A percentile compares a stretch with the other conserved stretches of the same genome.
phyloP scores from a whole-genome alignment of 2,888 invertebrate species.

The Minunthozetes semirufus region DNA sequence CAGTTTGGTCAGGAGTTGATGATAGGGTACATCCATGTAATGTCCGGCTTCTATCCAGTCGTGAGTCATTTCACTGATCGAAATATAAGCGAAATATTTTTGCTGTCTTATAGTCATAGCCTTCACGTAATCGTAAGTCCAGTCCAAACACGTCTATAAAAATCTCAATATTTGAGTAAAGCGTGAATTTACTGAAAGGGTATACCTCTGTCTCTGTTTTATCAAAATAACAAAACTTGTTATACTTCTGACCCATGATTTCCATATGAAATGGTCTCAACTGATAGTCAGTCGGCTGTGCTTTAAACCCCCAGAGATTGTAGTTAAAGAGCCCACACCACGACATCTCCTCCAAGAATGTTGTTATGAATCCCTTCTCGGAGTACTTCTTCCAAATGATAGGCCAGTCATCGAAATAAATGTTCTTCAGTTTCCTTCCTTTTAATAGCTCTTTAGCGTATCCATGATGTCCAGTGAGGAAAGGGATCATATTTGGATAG shows the following conservation, averaged over 20 bases:
- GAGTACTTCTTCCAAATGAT: constrained; percentile 46
- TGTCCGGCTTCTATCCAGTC: constrained; percentile 47
- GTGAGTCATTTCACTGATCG: constrained; percentile 47
- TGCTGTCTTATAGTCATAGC: constrained; percentile 15
- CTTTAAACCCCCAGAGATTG: not conserved
- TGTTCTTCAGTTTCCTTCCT: too few species aligned
- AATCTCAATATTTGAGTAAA: not conserved
- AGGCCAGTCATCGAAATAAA: constrained; percentile 45
- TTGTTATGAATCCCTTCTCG: not conserved
- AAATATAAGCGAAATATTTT: constrained; percentile 46
- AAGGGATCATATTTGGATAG: constrained; percentile 46
- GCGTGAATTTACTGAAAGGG: too few species aligned
- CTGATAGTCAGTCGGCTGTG: not conserved
- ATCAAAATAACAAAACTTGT: not conserved
- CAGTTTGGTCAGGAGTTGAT: constrained; percentile 55
- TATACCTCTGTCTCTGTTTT: not conserved
- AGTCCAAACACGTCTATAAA: not conserved
- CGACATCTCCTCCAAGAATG: not conserved
- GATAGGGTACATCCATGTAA: constrained; percentile 46
- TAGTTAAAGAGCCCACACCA: not conserved
- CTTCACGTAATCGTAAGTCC: not conserved
- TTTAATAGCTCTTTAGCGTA: constrained; percentile 33
- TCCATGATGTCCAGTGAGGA: constrained; percentile 47
- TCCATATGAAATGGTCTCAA: not conserved
- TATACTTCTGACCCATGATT: not conserved